phyloP scores from a whole-genome alignment of 1,140 invertebrate genomes.

The Holotrichia oblita region DNA sequence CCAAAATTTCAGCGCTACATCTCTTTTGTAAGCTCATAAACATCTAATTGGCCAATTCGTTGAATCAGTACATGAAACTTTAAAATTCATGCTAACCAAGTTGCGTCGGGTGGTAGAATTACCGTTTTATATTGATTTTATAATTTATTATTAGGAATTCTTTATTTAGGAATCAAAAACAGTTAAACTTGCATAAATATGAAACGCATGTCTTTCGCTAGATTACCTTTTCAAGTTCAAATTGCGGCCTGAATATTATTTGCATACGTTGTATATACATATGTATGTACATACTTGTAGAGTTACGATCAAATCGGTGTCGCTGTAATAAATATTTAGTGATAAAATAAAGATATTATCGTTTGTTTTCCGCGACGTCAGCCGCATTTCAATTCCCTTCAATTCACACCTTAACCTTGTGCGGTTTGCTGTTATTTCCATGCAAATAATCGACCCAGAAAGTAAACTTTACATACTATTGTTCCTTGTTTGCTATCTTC shows the following conservation, averaged over 20 bases:
- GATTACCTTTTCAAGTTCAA: not conserved
- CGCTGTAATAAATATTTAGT: not conserved
- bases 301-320: too few species aligned
- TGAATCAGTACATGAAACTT: too few species aligned
- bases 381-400: not conserved
- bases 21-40: too few species aligned
- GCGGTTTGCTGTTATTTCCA: not conserved
- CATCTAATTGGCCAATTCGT: too few species aligned
- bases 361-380: not conserved
- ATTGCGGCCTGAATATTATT: not conserved
- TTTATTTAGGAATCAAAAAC: not conserved
- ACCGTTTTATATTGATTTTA: not conserved
- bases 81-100: too few species aligned
- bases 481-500: not conserved
- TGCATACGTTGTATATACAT: not conserved
- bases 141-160: not conserved
- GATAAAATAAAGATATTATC: not conserved
- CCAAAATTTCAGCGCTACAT: too few species aligned
- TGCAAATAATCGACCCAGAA: not conserved
- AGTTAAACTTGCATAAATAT: not conserved
- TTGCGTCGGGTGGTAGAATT: too few species aligned
- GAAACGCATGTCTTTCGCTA: not conserved
- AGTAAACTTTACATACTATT: not conserved
- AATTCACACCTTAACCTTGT: conserved; percentile 16
- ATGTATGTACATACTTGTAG: not conserved